phyloP scores from a whole-genome alignment of 2,888 invertebrate genomes.

The Panopea generosa region DNA sequence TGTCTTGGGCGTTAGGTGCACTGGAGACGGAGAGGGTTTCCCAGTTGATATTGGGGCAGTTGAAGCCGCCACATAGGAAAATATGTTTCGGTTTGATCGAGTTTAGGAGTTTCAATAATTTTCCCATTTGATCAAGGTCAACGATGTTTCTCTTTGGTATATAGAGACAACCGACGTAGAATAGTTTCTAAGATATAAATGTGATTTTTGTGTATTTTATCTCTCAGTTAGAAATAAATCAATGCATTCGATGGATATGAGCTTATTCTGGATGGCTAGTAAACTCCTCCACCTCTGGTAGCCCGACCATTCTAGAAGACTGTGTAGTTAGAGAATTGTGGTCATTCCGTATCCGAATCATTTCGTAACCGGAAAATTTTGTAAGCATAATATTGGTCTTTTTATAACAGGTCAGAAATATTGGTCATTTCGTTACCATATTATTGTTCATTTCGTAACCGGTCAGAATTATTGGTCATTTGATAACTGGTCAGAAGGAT shows the following conservation, averaged over 20 bases:
- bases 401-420: no score
- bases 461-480: no score
- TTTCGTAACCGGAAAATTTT: no score
- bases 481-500: no score
- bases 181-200: conserved; percentile 2
- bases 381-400: no score
- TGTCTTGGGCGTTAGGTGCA: conserved; percentile 10
- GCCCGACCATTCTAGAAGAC: no score
- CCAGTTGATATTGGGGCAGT: conserved; percentile 48
- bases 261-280: no score
- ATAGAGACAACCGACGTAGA: conserved; percentile 25
- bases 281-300: no score
- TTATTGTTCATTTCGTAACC: no score
- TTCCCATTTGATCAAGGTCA: conserved; percentile 8
- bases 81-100: neutral
- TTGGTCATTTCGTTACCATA: no score
- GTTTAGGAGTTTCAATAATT: conserved; percentile 17
- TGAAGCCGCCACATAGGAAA: conserved; percentile 29
- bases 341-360: no score
- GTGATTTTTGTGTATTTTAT: conserved; percentile 25
- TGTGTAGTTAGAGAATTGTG: no score
- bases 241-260: conserved; percentile 28
- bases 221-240: conserved; percentile 40
- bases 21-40: conserved; percentile 1
- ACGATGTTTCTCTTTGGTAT: conserved; percentile 25